phyloP scores from a whole-genome alignment of 2,113 vertebrate species.

The Poeciliopsis turrubarensis region DNA sequence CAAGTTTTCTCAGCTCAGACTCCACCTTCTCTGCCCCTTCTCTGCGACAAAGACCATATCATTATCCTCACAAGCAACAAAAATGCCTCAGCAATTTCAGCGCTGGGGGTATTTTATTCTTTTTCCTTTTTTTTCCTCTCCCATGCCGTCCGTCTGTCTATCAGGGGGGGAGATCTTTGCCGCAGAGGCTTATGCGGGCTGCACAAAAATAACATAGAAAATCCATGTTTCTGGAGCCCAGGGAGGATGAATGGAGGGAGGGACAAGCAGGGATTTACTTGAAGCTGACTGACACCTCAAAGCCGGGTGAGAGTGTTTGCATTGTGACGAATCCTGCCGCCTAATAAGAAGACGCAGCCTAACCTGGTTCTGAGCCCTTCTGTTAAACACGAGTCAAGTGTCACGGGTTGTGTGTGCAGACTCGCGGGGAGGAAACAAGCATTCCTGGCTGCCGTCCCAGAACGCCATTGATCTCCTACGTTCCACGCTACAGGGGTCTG shows the following conservation, averaged over 20 bases:
- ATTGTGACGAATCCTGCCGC: slow-evolving; percentile 13
- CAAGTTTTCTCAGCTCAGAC: slow-evolving; percentile 52
- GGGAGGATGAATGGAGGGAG: slow-evolving; percentile 4
- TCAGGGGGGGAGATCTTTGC: slow-evolving; percentile 15
- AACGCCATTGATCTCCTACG: slow-evolving; percentile 59
- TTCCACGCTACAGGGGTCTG: slow-evolving; percentile 33
- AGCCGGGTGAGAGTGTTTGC: slow-evolving; percentile 22
- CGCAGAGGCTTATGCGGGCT: slow-evolving; percentile 8
- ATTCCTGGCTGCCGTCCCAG: slow-evolving; percentile 49
- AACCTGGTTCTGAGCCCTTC: slow-evolving; percentile 25
- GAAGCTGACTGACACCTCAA: slow-evolving; percentile 11
- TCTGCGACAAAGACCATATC: slow-evolving; percentile 59
- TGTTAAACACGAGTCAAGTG: slow-evolving; percentile 46
- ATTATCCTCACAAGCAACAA: slow-evolving; percentile 56
- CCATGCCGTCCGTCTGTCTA: slow-evolving; percentile 27
- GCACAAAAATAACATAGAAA: slow-evolving; percentile 37
- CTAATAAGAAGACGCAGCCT: slow-evolving; percentile 32
- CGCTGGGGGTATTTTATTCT: slow-evolving; percentile 35
- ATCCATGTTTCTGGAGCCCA: slow-evolving; percentile 16
- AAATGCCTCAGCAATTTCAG: slow-evolving; percentile 53
- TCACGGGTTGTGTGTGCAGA: slow-evolving; percentile 36
- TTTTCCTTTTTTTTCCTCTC: background rate
- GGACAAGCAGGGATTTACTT: slow-evolving; percentile 16
- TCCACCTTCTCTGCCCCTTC: slow-evolving; percentile 58
- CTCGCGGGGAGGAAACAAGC: slow-evolving; percentile 40